Base-by-base conservation (phyloP, 2,797 vertebrate species). In the Tauraco hartlaubi region DNA sequence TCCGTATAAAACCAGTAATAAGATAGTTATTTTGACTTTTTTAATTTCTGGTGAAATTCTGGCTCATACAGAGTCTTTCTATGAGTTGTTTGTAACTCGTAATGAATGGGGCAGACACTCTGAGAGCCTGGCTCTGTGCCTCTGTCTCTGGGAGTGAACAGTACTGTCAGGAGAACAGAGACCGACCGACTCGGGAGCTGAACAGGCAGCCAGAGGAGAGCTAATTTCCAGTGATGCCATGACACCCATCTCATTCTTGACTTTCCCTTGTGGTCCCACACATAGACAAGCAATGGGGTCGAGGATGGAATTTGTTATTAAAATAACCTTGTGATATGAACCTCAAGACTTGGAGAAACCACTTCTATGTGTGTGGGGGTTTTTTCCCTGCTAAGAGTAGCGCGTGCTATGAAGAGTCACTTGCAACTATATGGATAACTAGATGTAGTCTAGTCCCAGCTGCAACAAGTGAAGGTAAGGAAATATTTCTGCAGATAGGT, bases 41-140 rank as follows among this genome's bases (percentile, higher is more conserved):
- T 82, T 35, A 71, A 91, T 95, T 96, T 92, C 84, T 7, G 4
- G 71, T 82, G 80, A 73, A 73, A 12, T 33, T 90, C 54, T 84
- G 88, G 62, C 68, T 85, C 54, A 2, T 52, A 9, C 46, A 55
- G 66, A 88, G 46, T 48, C 69, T 69, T 81, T 92, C 52, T 86
- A 5, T 73, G 88, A 85, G 90, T 73, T 93, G 86, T 92, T 93
- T 95, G 46, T 95, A 90, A 66, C 55, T 49, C 61, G 41, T 73
- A 46, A 39, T 89, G 90, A 96, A 93, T 79, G 62, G 69, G 81
- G 83, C 73, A 88, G 85, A 71, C 79, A 61, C 72, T 74, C 48
- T 64, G 94, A 62, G 75, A 94, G 82, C 61, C 93, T 96, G 92
- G 79, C 93, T 86, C 73, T 84, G 68, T 0, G 71, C 81, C 88